A percentile compares a stretch with the other conserved stretches of the same genome.
Evolutionary conservation across 2,888 invertebrate species (phyloP).

Genomic region (Dryobotodes eremita): DNA sequence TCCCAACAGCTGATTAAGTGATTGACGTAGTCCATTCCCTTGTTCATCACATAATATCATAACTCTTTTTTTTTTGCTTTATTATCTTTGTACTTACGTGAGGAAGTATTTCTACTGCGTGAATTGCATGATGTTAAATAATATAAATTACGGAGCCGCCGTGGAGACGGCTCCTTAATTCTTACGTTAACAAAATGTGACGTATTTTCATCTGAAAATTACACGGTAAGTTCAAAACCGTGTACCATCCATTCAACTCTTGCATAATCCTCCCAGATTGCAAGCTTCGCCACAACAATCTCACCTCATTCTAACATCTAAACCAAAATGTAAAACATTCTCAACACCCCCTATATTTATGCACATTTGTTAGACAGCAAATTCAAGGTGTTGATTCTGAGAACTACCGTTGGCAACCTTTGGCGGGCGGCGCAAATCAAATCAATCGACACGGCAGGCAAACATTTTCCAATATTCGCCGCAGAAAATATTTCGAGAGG

Average conservation of each 20-base stretch:
- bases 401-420: conserved; percentile 68
- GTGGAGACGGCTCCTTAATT: neutral
- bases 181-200: neutral
- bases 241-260: neutral
- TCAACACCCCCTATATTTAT: conserved; percentile 51
- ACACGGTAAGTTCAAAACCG: conserved; percentile 5
- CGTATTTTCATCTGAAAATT: too few species aligned
- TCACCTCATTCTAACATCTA: neutral
- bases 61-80: too few species aligned
- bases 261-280: conserved; percentile 6
- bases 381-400: conserved; percentile 70
- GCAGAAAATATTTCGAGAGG: conserved; percentile 75
- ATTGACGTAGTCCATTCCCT: too few species aligned
- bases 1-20: too few species aligned
- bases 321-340: conserved; percentile 47
- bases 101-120: too few species aligned
- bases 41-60: too few species aligned
- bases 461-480: conserved; percentile 82
- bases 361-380: conserved; percentile 57
- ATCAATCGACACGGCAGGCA: conserved; percentile 80
- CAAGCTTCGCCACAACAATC: conserved; percentile 8
- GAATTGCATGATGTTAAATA: neutral
- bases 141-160: neutral
- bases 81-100: too few species aligned
- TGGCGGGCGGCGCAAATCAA: conserved; percentile 78